A percentile compares a stretch with the other conserved stretches of the same genome.
Conservation (phyloP, 1,140 invertebrate genomes). For the Drosophila willistoni region DNA sequence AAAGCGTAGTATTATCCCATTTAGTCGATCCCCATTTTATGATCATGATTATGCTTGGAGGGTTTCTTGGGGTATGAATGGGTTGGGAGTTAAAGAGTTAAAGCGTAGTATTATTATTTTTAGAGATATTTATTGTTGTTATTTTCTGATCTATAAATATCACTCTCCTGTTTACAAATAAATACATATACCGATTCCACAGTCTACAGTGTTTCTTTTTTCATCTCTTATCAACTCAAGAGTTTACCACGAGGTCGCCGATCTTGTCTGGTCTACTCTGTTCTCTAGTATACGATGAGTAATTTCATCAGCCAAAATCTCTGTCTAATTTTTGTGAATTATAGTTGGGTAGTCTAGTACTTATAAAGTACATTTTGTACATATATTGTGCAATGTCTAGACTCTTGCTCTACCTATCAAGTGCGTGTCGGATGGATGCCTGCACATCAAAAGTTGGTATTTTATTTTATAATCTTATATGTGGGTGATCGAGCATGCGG, state of each 20-base stretch:
- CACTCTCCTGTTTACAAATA: constrained; percentile 12
- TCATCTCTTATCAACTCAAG: constrained; percentile 12
- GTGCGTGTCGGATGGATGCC: background rate
- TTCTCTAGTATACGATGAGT: constrained; percentile 45
- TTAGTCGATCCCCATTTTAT: background rate
- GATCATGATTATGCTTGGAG: background rate
- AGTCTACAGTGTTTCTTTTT: background rate
- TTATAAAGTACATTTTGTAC: background rate
- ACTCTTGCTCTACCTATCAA: background rate
- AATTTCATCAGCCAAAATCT: constrained; percentile 56
- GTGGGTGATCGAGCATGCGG: constrained; percentile 22
- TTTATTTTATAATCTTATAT: constrained; percentile 1
- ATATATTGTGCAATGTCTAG: constrained; percentile 7
- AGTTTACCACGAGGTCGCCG: constrained; percentile 47
- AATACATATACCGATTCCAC: background rate
- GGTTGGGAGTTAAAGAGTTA: background rate
- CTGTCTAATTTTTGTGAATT: constrained; percentile 16
- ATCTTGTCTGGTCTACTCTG: constrained; percentile 44
- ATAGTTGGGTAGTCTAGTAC: constrained; percentile 4
- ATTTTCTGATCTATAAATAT: constrained; percentile 7
- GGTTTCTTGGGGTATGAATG: background rate
- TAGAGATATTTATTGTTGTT: constrained; percentile 5
- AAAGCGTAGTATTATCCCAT: background rate
- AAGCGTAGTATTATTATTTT: background rate
- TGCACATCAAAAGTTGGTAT: background rate